Evolutionary conservation across 2,113 vertebrate species (phyloP).

Genomic region (Engraulis encrasicolus): DNA sequence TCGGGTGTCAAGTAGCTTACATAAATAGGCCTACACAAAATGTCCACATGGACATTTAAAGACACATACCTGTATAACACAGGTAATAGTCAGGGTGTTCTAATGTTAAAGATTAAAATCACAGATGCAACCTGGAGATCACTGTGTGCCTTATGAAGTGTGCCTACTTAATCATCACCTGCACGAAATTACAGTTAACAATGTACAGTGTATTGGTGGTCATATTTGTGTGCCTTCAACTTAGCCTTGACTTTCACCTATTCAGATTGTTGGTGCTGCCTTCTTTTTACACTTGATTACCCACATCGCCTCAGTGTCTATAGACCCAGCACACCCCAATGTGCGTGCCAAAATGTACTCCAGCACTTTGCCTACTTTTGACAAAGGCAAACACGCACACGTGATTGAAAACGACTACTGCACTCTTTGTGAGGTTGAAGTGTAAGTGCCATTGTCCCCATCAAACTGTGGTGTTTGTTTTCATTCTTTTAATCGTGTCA

Average conservation of each 20-base stretch:
- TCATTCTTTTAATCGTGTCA: background rate
- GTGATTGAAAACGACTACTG: slow-evolving; percentile 79
- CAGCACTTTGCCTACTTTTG: slow-evolving; percentile 66
- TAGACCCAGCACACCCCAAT: slow-evolving; percentile 73
- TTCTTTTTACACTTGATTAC: slow-evolving; percentile 69
- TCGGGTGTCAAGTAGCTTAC: no score
- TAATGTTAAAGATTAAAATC: background rate
- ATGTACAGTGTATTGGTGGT: background rate
- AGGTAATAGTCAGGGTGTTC: no score
- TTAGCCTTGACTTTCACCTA: slow-evolving; percentile 64
- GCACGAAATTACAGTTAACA: background rate
- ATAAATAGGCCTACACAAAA: no score
- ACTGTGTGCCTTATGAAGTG: background rate
- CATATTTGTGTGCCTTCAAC: background rate
- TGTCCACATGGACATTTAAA: no score
- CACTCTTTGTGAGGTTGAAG: slow-evolving; percentile 72
- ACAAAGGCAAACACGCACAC: slow-evolving; percentile 69
- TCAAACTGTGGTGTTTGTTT: background rate
- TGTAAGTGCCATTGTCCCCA: slow-evolving; percentile 67
- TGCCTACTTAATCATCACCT: background rate
- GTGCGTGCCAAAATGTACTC: slow-evolving; percentile 70
- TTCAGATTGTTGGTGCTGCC: slow-evolving; percentile 60
- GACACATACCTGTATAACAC: no score
- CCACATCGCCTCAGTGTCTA: slow-evolving; percentile 64
- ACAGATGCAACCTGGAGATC: background rate